Base-by-base conservation (phyloP, 2,113 vertebrate species). In the Chascanopsetta lugubris region DNA sequence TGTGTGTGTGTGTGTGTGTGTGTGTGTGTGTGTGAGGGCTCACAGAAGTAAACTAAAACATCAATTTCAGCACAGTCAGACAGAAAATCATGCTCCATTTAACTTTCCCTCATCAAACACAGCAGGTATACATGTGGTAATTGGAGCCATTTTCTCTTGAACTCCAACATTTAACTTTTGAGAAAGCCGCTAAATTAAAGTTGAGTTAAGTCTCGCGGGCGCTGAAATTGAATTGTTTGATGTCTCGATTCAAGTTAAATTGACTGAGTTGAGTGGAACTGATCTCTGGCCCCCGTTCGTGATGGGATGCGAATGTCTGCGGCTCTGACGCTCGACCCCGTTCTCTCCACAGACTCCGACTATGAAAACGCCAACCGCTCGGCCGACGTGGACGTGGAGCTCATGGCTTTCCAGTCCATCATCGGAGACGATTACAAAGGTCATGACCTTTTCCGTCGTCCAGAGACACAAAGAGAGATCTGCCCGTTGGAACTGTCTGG, bases 321-420 rank as follows among this genome's bases (percentile, higher is more conserved):
- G 27, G 22, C 47, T 54, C 45, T 68, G 29, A 82, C 53, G 3
- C 20, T 40, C 59, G 4, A 18, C 7, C 29, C 6, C 75, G 26
- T 69, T 69, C 59, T n/a, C 49, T 24, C 38, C 15, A 29, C 71
- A 93, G 92, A 92, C 79, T 89, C 87, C 7, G 90, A 93, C 70
- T 90, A 91, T 48, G 89, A 92, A 75, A 93, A 90, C 42, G 84
- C 87, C 36, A 92, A 88, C 47, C 87, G 90, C 47, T 65, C 87
- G 3, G 91, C 89, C 26, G 91, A 93, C 0, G 90, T 92, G 9
- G 91, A 91, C 8, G 91, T 93, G 79, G 89, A 93, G 75, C 91
- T 93, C 75, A 92, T 93, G 73, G 92, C 92, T 57, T 93, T 93
- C 70, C 92, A 92, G 86, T 92, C 91, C 43, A 90, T 92, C 69